phyloP scores from a whole-genome alignment of 2,888 invertebrate species.

The Melanophora roralis region DNA sequence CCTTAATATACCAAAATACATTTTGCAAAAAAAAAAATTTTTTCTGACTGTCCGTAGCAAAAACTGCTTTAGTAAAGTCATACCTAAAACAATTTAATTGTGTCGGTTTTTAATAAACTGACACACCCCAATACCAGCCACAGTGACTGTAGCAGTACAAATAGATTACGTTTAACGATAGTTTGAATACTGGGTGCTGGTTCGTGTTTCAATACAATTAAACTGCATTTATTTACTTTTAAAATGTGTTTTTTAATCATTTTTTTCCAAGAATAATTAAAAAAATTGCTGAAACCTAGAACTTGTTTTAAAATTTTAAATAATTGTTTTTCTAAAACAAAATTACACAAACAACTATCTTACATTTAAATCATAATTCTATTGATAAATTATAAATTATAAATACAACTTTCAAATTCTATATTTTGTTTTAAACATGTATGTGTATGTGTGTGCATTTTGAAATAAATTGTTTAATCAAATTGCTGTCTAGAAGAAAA shows the following conservation, averaged over 20 bases:
- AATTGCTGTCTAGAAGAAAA: not conserved
- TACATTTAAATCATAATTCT: conserved; percentile 46
- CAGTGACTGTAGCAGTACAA: not conserved
- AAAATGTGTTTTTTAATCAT: not conserved
- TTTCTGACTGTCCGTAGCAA: conserved; percentile 36
- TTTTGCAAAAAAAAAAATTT: not conserved
- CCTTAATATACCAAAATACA: not conserved
- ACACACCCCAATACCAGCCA: conserved; percentile 53
- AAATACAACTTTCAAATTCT: conserved; percentile 46
- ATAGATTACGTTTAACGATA: conserved; percentile 22
- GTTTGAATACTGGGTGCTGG: conserved; percentile 27
- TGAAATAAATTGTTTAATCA: conserved; percentile 12
- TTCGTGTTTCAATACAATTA: not conserved
- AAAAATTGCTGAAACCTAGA: conserved; percentile 48
- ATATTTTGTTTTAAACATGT: not conserved
- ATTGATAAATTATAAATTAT: conserved; percentile 32
- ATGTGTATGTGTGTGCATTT: no score
- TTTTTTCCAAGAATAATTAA: conserved; percentile 16
- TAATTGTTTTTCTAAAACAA: not conserved
- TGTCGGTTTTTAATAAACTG: conserved; percentile 26
- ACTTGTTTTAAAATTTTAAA: conserved; percentile 45
- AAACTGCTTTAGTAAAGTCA: not conserved
- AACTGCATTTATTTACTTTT: conserved; percentile 35
- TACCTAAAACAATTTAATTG: conserved; percentile 36
- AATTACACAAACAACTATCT: conserved; percentile 22